Evolutionary conservation across 2,888 invertebrate species (phyloP).

Genomic region (Cistogaster globosa): DNA sequence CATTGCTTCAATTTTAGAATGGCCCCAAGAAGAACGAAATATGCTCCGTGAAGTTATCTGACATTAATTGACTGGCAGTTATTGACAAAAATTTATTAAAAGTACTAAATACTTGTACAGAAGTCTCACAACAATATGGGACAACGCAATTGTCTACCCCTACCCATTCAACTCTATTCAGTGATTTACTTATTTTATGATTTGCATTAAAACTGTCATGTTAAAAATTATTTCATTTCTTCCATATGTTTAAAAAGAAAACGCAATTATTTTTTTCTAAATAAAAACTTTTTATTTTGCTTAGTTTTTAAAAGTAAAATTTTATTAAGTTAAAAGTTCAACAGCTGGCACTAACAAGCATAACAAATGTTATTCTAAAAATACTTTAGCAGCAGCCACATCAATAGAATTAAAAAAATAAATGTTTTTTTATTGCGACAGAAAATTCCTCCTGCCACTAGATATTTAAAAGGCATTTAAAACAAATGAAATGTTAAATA

Average conservation of each 20-base stretch:
- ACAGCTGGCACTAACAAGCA: constrained; percentile 50
- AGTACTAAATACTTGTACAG: too few relatives aligned
- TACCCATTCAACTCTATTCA: too few relatives aligned
- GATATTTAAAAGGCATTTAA: constrained; percentile 9
- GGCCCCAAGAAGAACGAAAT: too few relatives aligned
- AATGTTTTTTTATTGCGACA: constrained; percentile 53
- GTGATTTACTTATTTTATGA: not conserved
- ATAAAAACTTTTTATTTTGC: not conserved
- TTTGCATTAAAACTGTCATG: not conserved
- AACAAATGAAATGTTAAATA: constrained; percentile 23
- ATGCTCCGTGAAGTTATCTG: too few relatives aligned
- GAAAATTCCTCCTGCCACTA: not conserved
- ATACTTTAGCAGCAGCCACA: not conserved
- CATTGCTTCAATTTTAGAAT: too few relatives aligned
- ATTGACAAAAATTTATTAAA: too few relatives aligned
- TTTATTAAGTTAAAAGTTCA: constrained; percentile 31
- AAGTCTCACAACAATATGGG: too few relatives aligned
- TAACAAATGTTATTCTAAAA: constrained; percentile 22
- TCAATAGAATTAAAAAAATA: constrained; percentile 17
- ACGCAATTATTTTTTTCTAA: not conserved
- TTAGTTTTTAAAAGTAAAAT: not conserved
- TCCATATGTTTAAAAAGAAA: not conserved
- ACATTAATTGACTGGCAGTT: too few relatives aligned
- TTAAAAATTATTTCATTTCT: not conserved
- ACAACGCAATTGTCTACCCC: too few relatives aligned